A percentile compares a stretch with the other conserved stretches of the same genome.
Evolutionary conservation across 1,140 invertebrate genomes (phyloP).

Genomic region (Tenebrio molitor): DNA sequence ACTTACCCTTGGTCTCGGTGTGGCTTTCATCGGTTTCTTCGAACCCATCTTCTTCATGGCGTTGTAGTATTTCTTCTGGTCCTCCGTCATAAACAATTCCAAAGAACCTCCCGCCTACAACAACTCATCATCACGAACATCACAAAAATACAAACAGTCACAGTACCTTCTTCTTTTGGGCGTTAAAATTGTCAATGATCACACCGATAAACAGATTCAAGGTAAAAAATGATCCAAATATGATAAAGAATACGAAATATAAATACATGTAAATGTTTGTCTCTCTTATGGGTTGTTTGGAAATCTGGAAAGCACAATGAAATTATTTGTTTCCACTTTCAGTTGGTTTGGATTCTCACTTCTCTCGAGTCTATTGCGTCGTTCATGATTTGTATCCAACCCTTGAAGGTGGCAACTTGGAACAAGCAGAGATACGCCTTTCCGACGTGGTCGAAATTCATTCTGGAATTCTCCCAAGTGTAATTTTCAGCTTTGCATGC

Average conservation of each 20-base stretch:
- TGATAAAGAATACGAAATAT: slow-evolving; percentile 98
- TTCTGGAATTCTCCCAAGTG: slow-evolving; percentile 96
- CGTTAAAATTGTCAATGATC: slow-evolving; percentile 99
- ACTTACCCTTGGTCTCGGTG: slow-evolving; percentile 93
- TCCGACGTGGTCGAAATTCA: slow-evolving; percentile 99
- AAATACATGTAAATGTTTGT: slow-evolving; percentile 97
- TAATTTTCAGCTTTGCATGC: slow-evolving; percentile 90
- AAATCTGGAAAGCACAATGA: slow-evolving; percentile 75
- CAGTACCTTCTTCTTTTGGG: slow-evolving; percentile 95
- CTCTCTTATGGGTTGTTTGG: slow-evolving; percentile 93
- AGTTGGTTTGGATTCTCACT: slow-evolving; percentile 71
- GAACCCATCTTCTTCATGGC: slow-evolving; percentile 99
- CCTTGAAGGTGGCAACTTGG: slow-evolving; percentile 98
- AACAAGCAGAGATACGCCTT: slow-evolving; percentile 98
- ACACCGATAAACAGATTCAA: slow-evolving; percentile 98
- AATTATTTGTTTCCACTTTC: slow-evolving; percentile 8
- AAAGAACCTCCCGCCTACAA: slow-evolving; percentile 91
- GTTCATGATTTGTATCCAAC: slow-evolving; percentile 97
- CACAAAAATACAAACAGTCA: too few relatives aligned
- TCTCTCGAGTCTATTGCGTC: slow-evolving; percentile 96
- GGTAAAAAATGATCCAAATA: slow-evolving; percentile 98
- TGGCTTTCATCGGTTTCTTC: slow-evolving; percentile 98
- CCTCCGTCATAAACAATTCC: slow-evolving; percentile 99
- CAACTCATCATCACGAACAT: too few relatives aligned
- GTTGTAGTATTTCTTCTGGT: slow-evolving; percentile 99